Base-by-base conservation (phyloP, 2,113 vertebrate genomes). In the Vulpes ferrilata region DNA sequence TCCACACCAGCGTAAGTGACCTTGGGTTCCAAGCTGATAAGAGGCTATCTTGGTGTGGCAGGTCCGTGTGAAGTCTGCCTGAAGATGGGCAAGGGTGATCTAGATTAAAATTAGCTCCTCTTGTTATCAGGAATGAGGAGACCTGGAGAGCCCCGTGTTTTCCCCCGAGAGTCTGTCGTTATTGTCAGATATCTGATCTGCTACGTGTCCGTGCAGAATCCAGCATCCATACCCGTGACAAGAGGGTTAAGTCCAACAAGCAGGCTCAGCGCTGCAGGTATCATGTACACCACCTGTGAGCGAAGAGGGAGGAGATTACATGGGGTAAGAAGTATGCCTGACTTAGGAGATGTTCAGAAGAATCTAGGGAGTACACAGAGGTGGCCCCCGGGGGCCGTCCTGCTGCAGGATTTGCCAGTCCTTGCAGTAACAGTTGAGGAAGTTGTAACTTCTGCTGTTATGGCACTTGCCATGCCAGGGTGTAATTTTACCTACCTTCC, bases 261-360 rank as follows among this genome's bases (percentile, higher is more conserved):
- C 30, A 99, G 98, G 0, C 99, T 99, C 82, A 99, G 98, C 30
- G 96, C 95, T 2, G 99, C 99, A 74, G 99, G 99, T 35, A 99
- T 98, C 5, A 96, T 95, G 51, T 99, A 99, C 17, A 98, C 98
- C 64, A 99, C 98, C 99, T 99, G 98, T 93, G 86, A 97, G 97
- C 8, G 79, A 97, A 93, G 96, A n/a, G 83, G 1, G 65, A 90
- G 67, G 43, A 88, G 74, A 84, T 67, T 3, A 65, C 0, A 0
- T 43, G 69, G 25, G 55, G 22, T 62, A 95, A 38, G 87, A 65
- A 51, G 35, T 38, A 43, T 20, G 19, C 74, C 80, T 19, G 48
- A 3, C 32, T 13, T 1, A 25, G 7, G 30, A 76, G 23, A 27
- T 12, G 8, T 64, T 67, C n/a, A 78, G 35, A 84, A 11, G 15